Evolutionary conservation across 2,888 invertebrate species (phyloP), one percentile per base, ranked within the genome.

Genomic region (Dyspetes luteomarginatus): DNA sequence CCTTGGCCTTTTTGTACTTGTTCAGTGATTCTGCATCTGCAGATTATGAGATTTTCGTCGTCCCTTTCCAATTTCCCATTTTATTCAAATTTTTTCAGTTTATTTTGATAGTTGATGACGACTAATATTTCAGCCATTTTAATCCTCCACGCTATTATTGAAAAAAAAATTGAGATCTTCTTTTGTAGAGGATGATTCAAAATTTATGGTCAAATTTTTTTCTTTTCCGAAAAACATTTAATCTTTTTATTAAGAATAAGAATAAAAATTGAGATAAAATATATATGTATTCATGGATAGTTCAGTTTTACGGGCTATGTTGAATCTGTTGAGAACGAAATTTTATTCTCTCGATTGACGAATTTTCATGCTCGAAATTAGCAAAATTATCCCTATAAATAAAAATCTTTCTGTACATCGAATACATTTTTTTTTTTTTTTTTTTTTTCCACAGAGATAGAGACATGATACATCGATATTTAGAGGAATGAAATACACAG

Each of bases 381-480:
- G 7, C 5, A 36, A 9, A 36, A 9, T 36, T 36, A 5, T 36
- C 12, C 36, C 1, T 56, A 65, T 56, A 74, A 74, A 74, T 65
- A 22, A 74, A 65, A 69, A 28, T 41, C 56, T 26, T 60, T 52
- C 28, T 65, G 19, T 36, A 50, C 36, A 69, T 74, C 45, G 7
- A 67, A 76, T 75, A 75, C 71, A 69, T 55, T 62, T 52, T 76
- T 71, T 58, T 9, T 64, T 56, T 52, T 17, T 62, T 79, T 62
- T 52, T 41, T 55, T 74, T 60, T 43, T 28, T 68, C 56, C 74
- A 74, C 68, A 75, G 68, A 77, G 36, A 73, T 45, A 52, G 52
- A 78, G 69, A 80, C 43, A 73, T 12, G 72, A 73, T 81, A 81
- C 81, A 81, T 81, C 68, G 81, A 81, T 64, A 77, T 56, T 77